Evolutionary conservation across 2,888 invertebrate species (phyloP).

Genomic region (Pimpla rufipes): DNA sequence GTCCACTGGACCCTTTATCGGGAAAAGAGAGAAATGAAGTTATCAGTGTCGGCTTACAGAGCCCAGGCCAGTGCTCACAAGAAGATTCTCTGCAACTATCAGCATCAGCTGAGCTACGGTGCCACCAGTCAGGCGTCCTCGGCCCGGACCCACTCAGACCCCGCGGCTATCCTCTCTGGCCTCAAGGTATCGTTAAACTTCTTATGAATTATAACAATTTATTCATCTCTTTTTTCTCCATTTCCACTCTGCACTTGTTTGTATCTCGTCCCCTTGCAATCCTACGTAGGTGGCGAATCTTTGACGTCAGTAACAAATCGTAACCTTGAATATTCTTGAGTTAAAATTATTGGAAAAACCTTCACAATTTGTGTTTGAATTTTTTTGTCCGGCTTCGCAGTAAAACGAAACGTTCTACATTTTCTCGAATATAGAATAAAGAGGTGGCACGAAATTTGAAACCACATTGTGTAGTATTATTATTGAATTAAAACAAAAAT

Average conservation of each 20-base stretch:
- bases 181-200: constrained; percentile 86
- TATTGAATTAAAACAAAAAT: too few species aligned
- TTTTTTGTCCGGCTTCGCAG: too few species aligned
- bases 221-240: neutral
- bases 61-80: constrained; percentile 96
- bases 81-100: constrained; percentile 93
- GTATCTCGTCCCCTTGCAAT: neutral
- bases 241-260: neutral
- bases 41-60: constrained; percentile 95
- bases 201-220: neutral
- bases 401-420: too few species aligned
- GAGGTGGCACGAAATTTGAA: too few species aligned
- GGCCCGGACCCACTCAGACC: constrained; percentile 86
- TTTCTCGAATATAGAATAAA: too few species aligned
- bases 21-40: constrained; percentile 89
- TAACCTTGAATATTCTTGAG: neutral
- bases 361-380: too few species aligned
- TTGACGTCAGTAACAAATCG: neutral
- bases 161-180: constrained; percentile 84
- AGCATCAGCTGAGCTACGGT: constrained; percentile 91
- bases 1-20: constrained; percentile 77
- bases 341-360: too few species aligned
- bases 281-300: neutral
- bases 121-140: constrained; percentile 83
- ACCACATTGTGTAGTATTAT: too few species aligned